Evolutionary conservation across 2,113 vertebrate species (phyloP), one percentile per base, ranked within the genome.

Genomic region (Taxidea taxus): DNA sequence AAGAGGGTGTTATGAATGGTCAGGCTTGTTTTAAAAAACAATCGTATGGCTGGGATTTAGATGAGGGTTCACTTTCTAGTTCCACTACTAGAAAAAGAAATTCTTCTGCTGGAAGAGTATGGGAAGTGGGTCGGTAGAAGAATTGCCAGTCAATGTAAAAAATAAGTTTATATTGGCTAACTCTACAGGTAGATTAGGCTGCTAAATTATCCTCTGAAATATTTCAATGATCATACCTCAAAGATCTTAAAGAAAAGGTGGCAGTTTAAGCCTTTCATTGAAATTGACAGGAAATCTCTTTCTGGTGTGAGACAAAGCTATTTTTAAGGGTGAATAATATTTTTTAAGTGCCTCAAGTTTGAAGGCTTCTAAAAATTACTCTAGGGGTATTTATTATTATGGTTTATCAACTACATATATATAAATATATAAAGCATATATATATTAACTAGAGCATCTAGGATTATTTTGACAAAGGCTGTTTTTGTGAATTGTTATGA

Each of bases 381-480:
- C 49, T 87, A 82, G n/a, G 31, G 49, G 25, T 95, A 84, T 87
- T 87, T 87, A 13, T 85, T 87, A 13, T 85, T 37, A 66, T 42
- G 10, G 11, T 23, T 86, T 58, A 86, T 31, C 31, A 51, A 13
- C 54, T 21, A 42, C 70, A 37, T n/a, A 66, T n/a, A 10, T 20
- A 37, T 68, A 37, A 34, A 70, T 34, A 70, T 18, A 21, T 70
- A 37, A 20, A 70, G 13, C 66, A 70, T 34, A 37, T n/a, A 72
- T 68, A n/a, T 47, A 39, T 37, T n/a, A 56, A 54, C 86, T 72
- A 81, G 42, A 39, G 60, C 85, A 56, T 27, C n/a, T 68, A 70
- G 66, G 11, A 66, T 81, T 42, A 90, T 97, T 94, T 90, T 84
- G 34, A 74, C 25, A 49, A 81, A 93, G 37, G 66, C 64, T 13